Evolutionary conservation across 2,888 invertebrate species (phyloP).

Genomic region (Trachelus iudaicus): DNA sequence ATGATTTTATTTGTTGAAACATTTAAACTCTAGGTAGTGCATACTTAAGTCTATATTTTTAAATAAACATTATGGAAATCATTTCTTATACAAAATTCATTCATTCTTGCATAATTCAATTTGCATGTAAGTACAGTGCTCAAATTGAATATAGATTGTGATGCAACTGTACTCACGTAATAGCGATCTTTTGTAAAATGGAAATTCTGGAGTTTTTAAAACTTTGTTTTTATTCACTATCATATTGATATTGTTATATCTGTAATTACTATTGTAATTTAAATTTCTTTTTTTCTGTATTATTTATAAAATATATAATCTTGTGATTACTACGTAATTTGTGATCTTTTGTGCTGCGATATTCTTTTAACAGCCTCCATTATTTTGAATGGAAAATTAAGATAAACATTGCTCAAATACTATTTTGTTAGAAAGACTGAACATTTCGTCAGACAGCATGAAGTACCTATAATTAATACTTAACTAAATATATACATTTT

Average conservation of each 20-base stretch:
- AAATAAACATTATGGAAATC: neutral
- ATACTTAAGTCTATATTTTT: neutral
- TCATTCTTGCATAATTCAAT: neutral
- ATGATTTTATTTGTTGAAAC: neutral
- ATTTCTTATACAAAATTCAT: neutral
- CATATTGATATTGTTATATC: neutral
- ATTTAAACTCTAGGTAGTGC: neutral
- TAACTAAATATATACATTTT: neutral
- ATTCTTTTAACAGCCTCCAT: neutral
- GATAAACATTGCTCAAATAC: neutral
- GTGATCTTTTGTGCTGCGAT: neutral
- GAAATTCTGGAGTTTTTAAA: neutral
- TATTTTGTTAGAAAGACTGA: neutral
- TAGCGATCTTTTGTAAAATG: neutral
- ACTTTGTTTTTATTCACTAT: neutral
- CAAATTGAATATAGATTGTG: neutral
- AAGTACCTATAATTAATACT: neutral
- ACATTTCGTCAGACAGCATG: neutral
- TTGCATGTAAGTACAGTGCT: neutral
- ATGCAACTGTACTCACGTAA: neutral
- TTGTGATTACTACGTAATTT: neutral
- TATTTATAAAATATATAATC: neutral
- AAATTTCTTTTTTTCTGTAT: neutral
- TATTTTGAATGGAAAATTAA: neutral
- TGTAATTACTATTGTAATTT: neutral